Conservation (phyloP, 2,113 vertebrate species). For the Paradoxurus hermaphroditus region DNA sequence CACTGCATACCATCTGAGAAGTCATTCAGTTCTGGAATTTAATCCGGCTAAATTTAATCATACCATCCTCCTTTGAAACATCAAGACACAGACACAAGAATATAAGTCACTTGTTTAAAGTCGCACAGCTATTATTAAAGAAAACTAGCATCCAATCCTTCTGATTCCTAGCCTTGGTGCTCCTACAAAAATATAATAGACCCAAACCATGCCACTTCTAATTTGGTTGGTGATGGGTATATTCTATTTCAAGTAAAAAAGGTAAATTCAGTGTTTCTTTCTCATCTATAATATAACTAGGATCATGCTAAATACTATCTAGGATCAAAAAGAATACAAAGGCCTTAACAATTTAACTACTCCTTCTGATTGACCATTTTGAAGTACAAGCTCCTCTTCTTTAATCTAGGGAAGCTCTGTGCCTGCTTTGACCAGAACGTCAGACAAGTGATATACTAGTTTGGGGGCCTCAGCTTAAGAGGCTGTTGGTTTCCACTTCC, state of each 20-base stretch:
- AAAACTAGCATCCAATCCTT: neutral
- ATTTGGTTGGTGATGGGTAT: neutral
- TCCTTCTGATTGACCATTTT: neutral
- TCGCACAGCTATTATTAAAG: neutral
- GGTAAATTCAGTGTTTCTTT: neutral
- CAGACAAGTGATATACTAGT: neutral
- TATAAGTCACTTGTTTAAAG: neutral
- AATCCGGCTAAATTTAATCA: neutral
- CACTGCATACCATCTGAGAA: neutral
- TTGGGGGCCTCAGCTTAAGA: neutral
- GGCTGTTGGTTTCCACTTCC: neutral
- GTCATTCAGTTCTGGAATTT: neutral
- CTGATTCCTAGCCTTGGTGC: neutral
- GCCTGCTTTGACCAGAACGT: neutral
- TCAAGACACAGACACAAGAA: neutral
- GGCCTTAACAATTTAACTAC: neutral
- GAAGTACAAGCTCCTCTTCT: neutral
- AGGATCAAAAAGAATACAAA: neutral
- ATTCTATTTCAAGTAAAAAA: slow-evolving; percentile 4
- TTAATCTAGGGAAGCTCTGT: neutral
- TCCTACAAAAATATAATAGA: neutral
- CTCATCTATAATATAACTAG: neutral
- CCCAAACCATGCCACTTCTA: neutral
- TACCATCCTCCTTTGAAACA: neutral
- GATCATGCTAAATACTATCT: neutral